Evolutionary conservation across 2,888 invertebrate species (phyloP).

Genomic region (Ischnus inquisitorius): DNA sequence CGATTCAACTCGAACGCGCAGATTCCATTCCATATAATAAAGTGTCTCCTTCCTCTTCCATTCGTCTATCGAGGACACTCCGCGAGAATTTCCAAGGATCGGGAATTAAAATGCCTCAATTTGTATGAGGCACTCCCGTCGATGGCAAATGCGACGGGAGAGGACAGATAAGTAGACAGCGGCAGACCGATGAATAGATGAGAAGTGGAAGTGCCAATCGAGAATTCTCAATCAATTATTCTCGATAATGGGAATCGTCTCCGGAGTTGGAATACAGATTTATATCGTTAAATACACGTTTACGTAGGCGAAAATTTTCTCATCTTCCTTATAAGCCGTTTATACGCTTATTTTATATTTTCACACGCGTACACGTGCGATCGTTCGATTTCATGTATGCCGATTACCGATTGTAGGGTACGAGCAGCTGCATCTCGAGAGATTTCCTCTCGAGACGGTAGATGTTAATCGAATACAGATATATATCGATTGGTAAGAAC

Average conservation of each 20-base stretch:
- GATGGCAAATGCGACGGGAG: not conserved
- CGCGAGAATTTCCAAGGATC: constrained; percentile 1
- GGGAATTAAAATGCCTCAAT: constrained; percentile 60
- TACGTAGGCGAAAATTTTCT: not conserved
- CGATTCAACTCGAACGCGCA: constrained; percentile 39
- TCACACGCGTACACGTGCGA: not conserved
- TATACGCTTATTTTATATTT: not conserved
- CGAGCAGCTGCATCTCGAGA: constrained; percentile 3
- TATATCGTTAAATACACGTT: not conserved
- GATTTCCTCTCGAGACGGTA: not conserved
- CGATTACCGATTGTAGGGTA: constrained; percentile 43
- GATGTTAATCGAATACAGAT: not conserved
- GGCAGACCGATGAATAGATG: constrained; percentile 3
- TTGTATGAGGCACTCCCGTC: constrained; percentile 55
- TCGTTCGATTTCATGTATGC: not conserved
- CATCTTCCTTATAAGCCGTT: not conserved
- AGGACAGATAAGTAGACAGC: constrained; percentile 5
- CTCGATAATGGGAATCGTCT: constrained; percentile 50
- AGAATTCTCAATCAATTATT: constrained; percentile 66
- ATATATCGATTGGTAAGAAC: not conserved
- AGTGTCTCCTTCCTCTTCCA: constrained; percentile 33
- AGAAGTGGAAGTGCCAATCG: constrained; percentile 44
- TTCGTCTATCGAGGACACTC: constrained; percentile 25
- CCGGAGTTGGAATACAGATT: constrained; percentile 32
- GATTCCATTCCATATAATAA: constrained; percentile 49